Evolutionary conservation across 2,797 vertebrate genomes (phyloP).

Genomic region (Tauraco hartlaubi): DNA sequence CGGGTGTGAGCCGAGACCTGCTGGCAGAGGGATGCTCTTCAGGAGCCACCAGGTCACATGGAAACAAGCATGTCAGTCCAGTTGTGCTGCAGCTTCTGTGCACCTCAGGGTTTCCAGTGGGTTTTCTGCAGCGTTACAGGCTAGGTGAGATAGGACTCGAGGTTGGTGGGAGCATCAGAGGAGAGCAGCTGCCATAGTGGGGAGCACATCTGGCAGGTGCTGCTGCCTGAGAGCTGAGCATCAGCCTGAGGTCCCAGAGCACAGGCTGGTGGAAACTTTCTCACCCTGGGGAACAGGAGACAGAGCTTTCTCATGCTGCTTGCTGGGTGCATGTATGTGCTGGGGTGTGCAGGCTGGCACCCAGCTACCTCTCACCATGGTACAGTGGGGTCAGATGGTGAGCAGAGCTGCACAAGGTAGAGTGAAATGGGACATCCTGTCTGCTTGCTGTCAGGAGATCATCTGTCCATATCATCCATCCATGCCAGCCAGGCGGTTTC

Average conservation of each 20-base stretch:
- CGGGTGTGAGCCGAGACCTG: not conserved
- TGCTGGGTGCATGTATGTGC: not conserved
- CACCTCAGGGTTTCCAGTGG: not conserved
- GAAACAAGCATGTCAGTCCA: not conserved
- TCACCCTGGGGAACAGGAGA: not conserved
- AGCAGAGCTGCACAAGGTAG: not conserved
- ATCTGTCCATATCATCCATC: not conserved
- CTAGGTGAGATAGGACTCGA: not conserved
- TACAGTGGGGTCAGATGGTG: rapidly evolving
- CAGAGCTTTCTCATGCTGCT: not conserved
- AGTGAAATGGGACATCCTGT: not conserved
- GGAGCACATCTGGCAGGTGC: not conserved
- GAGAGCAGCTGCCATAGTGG: not conserved
- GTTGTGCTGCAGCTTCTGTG: not conserved
- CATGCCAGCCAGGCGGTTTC: not conserved
- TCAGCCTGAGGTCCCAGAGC: not conserved
- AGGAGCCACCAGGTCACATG: not conserved
- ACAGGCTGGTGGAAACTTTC: not conserved
- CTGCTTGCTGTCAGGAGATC: not conserved
- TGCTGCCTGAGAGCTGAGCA: not conserved
- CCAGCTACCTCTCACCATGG: not conserved
- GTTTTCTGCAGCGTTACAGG: not conserved
- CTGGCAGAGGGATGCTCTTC: not conserved
- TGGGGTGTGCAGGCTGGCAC: not conserved
- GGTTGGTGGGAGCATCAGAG: not conserved